Base-by-base conservation (phyloP, 2,113 vertebrate species). In the Chaenogobius annularis region DNA sequence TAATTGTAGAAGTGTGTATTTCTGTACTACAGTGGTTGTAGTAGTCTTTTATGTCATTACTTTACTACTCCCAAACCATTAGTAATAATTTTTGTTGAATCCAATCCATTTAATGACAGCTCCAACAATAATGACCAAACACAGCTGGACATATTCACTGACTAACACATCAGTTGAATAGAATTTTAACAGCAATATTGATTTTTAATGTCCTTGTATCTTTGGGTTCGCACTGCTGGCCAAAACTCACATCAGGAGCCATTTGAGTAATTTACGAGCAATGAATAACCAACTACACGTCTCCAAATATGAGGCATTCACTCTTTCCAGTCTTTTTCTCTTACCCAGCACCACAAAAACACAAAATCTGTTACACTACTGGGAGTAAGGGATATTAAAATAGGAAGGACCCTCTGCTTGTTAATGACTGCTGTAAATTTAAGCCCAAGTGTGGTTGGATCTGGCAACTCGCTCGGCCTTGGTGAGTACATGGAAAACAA, bases 401-500 rank as follows among this genome's bases (percentile, higher is more conserved):
- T 70, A 61, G 75, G 52, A 74, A 72, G 59, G 72, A 74, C 75
- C n/a, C 58, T 66, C 66, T 74, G 59, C 31, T 61, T 72, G 31
- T 73, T 76, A 77, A 77, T 75, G 74, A 78, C 37, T 67, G 75
- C 70, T 70, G 47, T 79, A 79, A 72, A 81, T 75, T 80, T 56
- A 78, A 79, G 63, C 67, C 61, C 56, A 26, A 37, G 44, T 75
- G 78, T 61, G 75, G 77, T 83, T 81, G 71, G 20, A 65, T 55
- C 56, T 83, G 79, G 82, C 66, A 85, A 76, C 77, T 65, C 63
- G 19, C 19, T 0, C n/a, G 71, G 76, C 7, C 62, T 75, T 63
- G 73, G 80, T 75, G 82, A 88, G 69, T 78, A 74, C 59, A 81
- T 85, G 86, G 83, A 88, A 90, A 91, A 89, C 65, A 72, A 43